These are phyloP conservation scores for Macrobrachium nipponense DNA, from an alignment of 1,140 invertebrate species.

Conservation along the genomic window DNA sequence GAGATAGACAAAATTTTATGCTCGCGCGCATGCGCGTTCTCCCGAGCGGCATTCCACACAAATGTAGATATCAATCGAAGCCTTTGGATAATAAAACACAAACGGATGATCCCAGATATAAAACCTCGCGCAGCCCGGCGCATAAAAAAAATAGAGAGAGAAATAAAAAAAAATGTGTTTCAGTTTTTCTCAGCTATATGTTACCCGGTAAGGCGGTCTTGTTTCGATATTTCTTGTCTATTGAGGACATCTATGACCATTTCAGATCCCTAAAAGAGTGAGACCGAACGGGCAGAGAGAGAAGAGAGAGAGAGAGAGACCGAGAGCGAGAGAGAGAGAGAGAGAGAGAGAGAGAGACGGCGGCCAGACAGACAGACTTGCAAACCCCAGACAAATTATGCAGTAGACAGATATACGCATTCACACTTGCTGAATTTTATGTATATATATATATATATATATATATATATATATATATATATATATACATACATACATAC, in stretches of 20 bases:
- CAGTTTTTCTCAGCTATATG: conserved; percentile 5
- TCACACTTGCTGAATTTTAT: too few relatives aligned
- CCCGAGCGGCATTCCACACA: too few relatives aligned
- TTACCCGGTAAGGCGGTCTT: conserved; percentile 11
- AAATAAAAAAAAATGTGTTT: background rate
- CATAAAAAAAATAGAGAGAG: background rate
- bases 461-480: too few relatives aligned
- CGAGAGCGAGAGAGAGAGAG: background rate
- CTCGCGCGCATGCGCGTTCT: too few relatives aligned
- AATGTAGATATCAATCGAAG: background rate
- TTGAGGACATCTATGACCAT: conserved; percentile 23
- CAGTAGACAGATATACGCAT: too few relatives aligned
- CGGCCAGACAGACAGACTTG: background rate
- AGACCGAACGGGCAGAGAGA: background rate
- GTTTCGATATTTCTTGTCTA: conserved; percentile 21
- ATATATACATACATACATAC: too few relatives aligned
- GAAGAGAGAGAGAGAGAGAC: background rate
- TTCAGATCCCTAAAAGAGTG: background rate
- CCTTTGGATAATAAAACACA: conserved; percentile 4
- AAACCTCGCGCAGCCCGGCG: background rate
- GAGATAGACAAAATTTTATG: too few relatives aligned
- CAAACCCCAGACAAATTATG: too few relatives aligned
- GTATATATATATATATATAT: too few relatives aligned
- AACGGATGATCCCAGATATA: conserved; percentile 2
- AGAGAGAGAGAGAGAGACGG: background rate